Base-by-base conservation (phyloP, 2,113 vertebrate genomes). In the Rousettus leschenaultii region DNA sequence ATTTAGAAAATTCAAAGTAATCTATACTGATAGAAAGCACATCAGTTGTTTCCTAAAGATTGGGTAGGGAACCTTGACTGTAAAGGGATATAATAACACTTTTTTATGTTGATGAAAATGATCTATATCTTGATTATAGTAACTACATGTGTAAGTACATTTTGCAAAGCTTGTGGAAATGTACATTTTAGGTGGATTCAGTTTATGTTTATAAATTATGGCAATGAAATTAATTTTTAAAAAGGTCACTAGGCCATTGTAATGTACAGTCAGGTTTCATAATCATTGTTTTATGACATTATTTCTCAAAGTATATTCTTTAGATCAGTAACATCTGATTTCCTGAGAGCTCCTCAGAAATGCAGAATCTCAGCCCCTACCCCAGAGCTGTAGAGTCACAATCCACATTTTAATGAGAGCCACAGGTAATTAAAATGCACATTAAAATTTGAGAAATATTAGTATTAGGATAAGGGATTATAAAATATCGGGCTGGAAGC, bases 371-470 rank as follows among this genome's bases (percentile, higher is more conserved):
- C 78, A 89, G 66, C 3, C 19, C 11, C 19, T 0, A 83, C 7
- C 66, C 35, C 35, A 91, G 43, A 95, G 51, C 8, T 63, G 30
- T 21, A 55, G 45, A 95, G 75, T 86, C 73, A 86, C 53, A 82
- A 75, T 70, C 18, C 89, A 45, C 51, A 57, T 48, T 80, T 95
- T 83, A 57, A 40, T 14, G 65, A 84, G 35, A 94, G 75, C 30
- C 6, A 73, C n/a, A 61, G 26, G n/a, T 86, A 57, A 93, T 68
- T 88, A 45, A 79, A 80, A 94, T 63, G 71, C 22, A 75, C 26
- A 70, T 89, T 91, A 85, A 86, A 30, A 88, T 84, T 83, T 95
- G 26, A 85, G 51, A 94, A 96, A 73, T 26, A 70, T n/a, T 40
- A 12, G 18, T 51, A 48, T 48, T 48, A 48, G 48, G 14, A 53